These are phyloP conservation scores for Ylistrum balloti DNA, from an alignment of 1,140 invertebrate genomes.

Conservation along the genomic window DNA sequence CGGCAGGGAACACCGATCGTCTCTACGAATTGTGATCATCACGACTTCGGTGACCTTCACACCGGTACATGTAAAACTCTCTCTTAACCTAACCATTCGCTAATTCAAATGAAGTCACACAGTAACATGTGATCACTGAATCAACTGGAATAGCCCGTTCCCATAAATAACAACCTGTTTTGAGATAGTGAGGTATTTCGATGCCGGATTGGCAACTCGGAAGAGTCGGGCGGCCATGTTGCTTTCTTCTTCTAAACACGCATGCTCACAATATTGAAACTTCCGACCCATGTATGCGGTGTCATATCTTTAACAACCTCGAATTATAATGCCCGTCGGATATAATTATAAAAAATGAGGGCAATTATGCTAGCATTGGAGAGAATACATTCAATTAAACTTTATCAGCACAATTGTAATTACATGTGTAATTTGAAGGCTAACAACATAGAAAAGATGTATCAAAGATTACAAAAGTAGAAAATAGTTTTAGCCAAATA, in stretches of 20 bases:
- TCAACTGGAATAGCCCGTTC: not conserved
- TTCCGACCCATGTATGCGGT: not conserved
- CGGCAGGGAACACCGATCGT: too few species aligned
- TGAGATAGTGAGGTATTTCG: not conserved
- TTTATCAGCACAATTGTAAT: too few species aligned
- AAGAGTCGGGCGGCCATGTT: conserved; percentile 19
- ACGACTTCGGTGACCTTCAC: not conserved
- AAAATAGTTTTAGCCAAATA: too few species aligned
- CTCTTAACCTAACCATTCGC: not conserved
- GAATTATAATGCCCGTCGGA: not conserved
- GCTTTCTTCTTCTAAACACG: not conserved
- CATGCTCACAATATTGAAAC: not conserved
- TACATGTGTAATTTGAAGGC: too few species aligned
- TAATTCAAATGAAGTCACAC: not conserved
- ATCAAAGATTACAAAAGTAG: too few species aligned
- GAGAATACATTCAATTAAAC: too few species aligned
- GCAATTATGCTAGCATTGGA: too few species aligned
- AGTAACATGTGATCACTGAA: not conserved
- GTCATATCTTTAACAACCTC: not conserved
- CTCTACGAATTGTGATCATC: too few species aligned
- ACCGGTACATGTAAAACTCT: not conserved
- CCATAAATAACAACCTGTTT: not conserved
- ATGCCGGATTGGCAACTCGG: conserved; percentile 24
- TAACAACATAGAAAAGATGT: too few species aligned
- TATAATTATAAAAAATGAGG: too few species aligned